phyloP scores from a whole-genome alignment of 2,888 invertebrate genomes.

The Unio pictorum region DNA sequence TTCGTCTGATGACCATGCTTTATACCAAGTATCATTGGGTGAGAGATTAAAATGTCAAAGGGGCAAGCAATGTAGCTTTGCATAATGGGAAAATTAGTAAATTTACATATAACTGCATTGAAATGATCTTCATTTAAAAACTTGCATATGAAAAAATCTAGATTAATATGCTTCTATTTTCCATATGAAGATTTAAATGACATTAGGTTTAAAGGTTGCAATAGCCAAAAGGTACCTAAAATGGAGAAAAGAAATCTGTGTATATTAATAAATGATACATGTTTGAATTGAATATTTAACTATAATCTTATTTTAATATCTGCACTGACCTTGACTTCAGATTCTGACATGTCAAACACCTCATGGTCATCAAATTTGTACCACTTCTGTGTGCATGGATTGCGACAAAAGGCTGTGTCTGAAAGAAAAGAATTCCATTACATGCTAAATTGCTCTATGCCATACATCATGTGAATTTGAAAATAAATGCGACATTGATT shows the following conservation, averaged over 20 bases:
- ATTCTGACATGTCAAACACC: conserved; percentile 78
- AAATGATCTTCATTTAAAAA: too few relatives aligned
- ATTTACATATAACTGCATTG: too few relatives aligned
- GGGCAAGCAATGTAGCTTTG: too few relatives aligned
- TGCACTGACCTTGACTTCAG: conserved; percentile 68
- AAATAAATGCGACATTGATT: neutral
- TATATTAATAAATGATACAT: neutral
- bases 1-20: too few relatives aligned
- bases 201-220: too few relatives aligned
- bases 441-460: neutral
- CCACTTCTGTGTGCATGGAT: conserved; percentile 78
- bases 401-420: conserved; percentile 90
- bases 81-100: too few relatives aligned
- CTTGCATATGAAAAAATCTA: too few relatives aligned
- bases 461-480: neutral
- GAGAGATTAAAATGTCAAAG: too few relatives aligned
- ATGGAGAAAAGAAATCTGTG: neutral
- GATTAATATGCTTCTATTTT: too few relatives aligned
- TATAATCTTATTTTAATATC: neutral
- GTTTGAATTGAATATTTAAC: too few relatives aligned
- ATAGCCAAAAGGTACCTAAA: neutral
- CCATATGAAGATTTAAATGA: too few relatives aligned
- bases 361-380: conserved; percentile 93
- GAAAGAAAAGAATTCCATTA: conserved; percentile 15
- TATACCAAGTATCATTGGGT: too few relatives aligned